Conservation (phyloP, 2,888 invertebrate genomes). For the Serrognathus titanus region DNA sequence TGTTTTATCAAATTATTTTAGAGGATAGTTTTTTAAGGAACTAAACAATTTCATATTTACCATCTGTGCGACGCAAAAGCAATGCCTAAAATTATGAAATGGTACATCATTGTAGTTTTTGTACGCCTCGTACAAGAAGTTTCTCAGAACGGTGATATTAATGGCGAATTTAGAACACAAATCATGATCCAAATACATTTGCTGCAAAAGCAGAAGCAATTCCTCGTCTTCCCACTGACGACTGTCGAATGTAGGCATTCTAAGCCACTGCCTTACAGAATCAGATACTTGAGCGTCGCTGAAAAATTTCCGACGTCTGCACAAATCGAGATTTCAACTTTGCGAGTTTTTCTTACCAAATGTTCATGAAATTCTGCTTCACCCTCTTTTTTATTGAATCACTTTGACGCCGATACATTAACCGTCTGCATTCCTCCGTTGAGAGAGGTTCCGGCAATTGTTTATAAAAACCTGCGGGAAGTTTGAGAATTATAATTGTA, state of each 20-base stretch:
- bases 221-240: conserved; percentile 81
- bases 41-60: conserved; percentile 50
- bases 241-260: conserved; percentile 73
- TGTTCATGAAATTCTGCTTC: conserved; percentile 58
- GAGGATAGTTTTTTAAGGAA: no score
- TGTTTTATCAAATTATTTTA: no score
- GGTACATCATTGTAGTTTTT: conserved; percentile 83
- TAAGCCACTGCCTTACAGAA: conserved; percentile 60
- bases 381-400: conserved; percentile 58
- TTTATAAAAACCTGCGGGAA: conserved; percentile 57
- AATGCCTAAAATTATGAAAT: conserved; percentile 83
- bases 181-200: conserved; percentile 78
- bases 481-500: no score
- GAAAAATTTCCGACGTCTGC: conserved; percentile 30
- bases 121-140: conserved; percentile 73
- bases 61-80: conserved; percentile 86
- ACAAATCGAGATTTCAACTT: no score
- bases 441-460: conserved; percentile 59
- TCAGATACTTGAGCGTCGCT: conserved; percentile 63
- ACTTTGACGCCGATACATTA: conserved; percentile 59
- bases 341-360: conserved; percentile 51
- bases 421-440: conserved; percentile 54
- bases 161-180: conserved; percentile 73
- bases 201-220: conserved; percentile 70
- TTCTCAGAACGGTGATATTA: conserved; percentile 63